Base-by-base conservation (phyloP, 2,797 vertebrate genomes). In the Sebastes kiyomatsui region DNA sequence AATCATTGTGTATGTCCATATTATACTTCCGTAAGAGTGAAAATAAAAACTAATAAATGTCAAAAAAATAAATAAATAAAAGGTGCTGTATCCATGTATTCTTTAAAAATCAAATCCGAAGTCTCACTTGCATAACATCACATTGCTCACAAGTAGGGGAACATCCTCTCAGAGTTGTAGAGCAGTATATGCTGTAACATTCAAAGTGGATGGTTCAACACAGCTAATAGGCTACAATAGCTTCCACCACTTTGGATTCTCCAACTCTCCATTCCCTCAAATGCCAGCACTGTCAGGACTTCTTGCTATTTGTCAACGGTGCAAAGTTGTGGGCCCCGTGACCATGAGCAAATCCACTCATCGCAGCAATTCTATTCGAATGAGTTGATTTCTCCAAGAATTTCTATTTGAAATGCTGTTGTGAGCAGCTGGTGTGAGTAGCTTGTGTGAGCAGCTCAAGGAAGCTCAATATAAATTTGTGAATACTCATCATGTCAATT, bases 281-380 rank as follows among this genome's bases (percentile, higher is more conserved):
- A 82, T 72, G 75, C 67, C 75, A 77, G 60, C 28, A 20, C 67
- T 46, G 61, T 49, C 49, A 59, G 38, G 28, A 30, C 56, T 33
- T 30, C 49, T 32, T 60, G 67, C 49, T 18, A 56, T 30, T 38
- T 6, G 64, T 77, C 61, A 56, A 67, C n/a, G 35, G 23, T 18
- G 9, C 4, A 32, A 55, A 46, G 28, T 27, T 2, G 4, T 32
- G n/a, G 25, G 16, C 38, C 38, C 64, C 18, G 14, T 46, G 5
- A 20, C 16, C 9, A 54, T 22, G 49, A 54, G 49, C 22, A 27
- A 71, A 65, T 56, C 18, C 7, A n/a, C 18, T 33, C 27, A 12
- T 60, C 11, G 20, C 56, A 22, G 46, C 4, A 42, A 28, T 27
- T 70, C 6, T 4, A 55, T 13, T 55, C 8, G 25, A 49, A 25